Percentiles rank a stretch among this genome's conserved stretches.
Evolutionary conservation across 2,888 invertebrate species (phyloP).

Genomic region (Taphrorychus bicolor): DNA sequence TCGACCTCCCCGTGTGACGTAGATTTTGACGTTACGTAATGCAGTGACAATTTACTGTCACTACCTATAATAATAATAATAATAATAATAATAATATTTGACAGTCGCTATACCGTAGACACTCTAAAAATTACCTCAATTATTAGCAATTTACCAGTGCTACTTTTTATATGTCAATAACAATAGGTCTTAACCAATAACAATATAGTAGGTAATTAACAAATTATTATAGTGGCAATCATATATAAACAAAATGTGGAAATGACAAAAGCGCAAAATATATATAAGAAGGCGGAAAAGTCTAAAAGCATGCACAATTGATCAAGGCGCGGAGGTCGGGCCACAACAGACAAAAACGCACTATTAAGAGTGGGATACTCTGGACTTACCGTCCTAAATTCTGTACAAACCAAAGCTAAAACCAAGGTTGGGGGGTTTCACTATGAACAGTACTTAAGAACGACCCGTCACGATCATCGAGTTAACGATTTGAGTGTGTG

Average conservation of each 20-base stretch:
- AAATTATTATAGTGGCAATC: too few relatives aligned
- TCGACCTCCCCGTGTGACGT: conserved; percentile 34
- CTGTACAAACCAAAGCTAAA: neutral
- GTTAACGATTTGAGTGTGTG: conserved; percentile 8
- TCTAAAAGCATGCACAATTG: neutral
- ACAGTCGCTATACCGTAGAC: too few relatives aligned
- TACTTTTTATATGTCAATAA: neutral
- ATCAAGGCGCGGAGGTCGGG: neutral
- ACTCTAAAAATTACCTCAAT: too few relatives aligned
- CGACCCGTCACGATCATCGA: conserved; percentile 21
- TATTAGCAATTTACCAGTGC: too few relatives aligned
- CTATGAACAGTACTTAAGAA: conserved; percentile 5
- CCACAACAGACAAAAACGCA: neutral
- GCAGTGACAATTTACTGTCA: conserved; percentile 24
- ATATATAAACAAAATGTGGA: too few relatives aligned
- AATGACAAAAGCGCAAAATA: too few relatives aligned
- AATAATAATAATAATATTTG: too few relatives aligned
- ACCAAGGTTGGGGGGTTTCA: neutral
- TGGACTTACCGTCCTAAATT: conserved; percentile 8
- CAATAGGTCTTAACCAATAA: neutral
- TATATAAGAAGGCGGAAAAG: neutral
- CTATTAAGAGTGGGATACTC: conserved; percentile 12
- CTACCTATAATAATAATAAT: too few relatives aligned
- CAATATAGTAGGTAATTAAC: neutral
- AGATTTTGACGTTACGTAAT: conserved; percentile 31